Evolutionary conservation across 2,888 invertebrate species (phyloP).

Genomic region (Gastracanthus pulcherrimus): DNA sequence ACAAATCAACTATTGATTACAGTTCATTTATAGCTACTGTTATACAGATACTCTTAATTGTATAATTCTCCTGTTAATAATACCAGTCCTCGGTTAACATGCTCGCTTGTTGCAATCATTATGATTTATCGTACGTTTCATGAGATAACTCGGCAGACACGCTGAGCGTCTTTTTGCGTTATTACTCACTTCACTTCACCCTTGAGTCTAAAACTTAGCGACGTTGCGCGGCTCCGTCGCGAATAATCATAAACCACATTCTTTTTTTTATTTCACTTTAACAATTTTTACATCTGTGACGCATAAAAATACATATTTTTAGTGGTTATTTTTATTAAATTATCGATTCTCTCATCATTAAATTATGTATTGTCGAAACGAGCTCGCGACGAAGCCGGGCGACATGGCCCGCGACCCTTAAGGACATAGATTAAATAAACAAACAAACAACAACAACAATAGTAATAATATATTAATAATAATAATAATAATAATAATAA

Average conservation of each 20-base stretch:
- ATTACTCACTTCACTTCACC: constrained; percentile 62
- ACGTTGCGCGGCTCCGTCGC: constrained; percentile 71
- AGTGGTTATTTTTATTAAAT: background rate
- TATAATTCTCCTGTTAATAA: constrained; percentile 48
- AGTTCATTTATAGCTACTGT: constrained; percentile 24
- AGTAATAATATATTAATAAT: constrained; percentile 66
- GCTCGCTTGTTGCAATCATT: constrained; percentile 45
- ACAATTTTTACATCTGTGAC: background rate
- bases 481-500: constrained; percentile 62
- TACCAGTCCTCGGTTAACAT: constrained; percentile 55
- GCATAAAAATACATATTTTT: background rate
- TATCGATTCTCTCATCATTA: background rate
- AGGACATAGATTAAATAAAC: constrained; percentile 71
- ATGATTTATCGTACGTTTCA: constrained; percentile 31
- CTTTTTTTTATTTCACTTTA: background rate
- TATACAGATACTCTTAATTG: constrained; percentile 25
- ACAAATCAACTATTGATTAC: background rate
- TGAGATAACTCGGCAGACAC: constrained; percentile 9
- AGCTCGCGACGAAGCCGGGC: constrained; percentile 69
- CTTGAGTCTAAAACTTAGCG: constrained; percentile 65
- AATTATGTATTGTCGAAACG: constrained; percentile 20
- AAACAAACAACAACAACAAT: constrained; percentile 75
- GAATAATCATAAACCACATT: constrained; percentile 12
- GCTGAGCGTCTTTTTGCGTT: constrained; percentile 12
- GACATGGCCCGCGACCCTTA: constrained; percentile 66